phyloP scores from a whole-genome alignment of 2,113 vertebrate species.

The Urocitellus parryii region DNA sequence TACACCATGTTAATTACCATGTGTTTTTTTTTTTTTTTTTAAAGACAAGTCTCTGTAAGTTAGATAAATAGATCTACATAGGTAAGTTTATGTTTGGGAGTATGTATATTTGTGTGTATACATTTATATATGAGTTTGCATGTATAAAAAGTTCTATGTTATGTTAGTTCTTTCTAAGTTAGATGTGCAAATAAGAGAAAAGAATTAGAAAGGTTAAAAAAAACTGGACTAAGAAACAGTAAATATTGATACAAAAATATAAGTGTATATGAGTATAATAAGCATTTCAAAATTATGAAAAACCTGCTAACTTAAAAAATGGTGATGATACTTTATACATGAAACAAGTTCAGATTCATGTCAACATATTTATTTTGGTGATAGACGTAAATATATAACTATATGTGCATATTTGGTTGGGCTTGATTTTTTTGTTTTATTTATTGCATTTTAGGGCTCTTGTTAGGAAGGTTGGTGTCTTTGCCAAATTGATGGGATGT shows the following conservation, averaged over 20 bases:
- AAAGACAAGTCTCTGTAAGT: not conserved
- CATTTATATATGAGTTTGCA: not conserved
- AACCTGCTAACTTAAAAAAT: not conserved
- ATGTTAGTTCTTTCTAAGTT: not conserved
- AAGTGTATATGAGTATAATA: not conserved
- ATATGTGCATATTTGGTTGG: not conserved
- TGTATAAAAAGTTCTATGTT: not conserved
- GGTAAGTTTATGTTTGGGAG: not conserved
- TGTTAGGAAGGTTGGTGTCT: no score
- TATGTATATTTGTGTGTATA: not conserved
- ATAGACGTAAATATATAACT: not conserved
- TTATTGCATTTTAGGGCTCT: no score
- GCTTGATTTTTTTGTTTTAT: no score
- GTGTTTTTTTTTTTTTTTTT: no score
- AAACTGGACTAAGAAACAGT: not conserved
- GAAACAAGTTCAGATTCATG: not conserved
- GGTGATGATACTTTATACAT: not conserved
- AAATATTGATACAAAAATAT: not conserved
- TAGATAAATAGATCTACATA: not conserved
- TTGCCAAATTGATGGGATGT: no score
- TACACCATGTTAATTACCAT: not conserved
- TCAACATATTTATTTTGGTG: not conserved
- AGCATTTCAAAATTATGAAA: not conserved
- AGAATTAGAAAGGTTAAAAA: conserved; percentile 2
- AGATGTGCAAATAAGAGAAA: not conserved